phyloP scores from a whole-genome alignment of 2,888 invertebrate species.

The Pimpla rufipes region DNA sequence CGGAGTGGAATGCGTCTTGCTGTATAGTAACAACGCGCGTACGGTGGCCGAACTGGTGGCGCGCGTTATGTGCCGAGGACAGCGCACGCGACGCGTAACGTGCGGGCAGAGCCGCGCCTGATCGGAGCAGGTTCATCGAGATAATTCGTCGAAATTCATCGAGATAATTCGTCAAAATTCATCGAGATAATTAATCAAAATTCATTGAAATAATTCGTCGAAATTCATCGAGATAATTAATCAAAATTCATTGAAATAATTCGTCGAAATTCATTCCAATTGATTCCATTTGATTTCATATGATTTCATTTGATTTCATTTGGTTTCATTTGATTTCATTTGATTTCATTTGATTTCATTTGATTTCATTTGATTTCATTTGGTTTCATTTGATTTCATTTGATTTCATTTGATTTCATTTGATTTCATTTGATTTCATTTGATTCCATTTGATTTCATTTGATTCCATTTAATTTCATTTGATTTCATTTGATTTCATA shows the following conservation, averaged over 20 bases:
- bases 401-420: too few relatives aligned
- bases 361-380: too few relatives aligned
- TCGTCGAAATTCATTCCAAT: slow-evolving; percentile 1
- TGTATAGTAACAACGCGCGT: slow-evolving; percentile 25
- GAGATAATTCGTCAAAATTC: slow-evolving; percentile 34
- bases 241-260: too few relatives aligned
- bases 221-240: slow-evolving; percentile 17
- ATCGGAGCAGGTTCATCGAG: slow-evolving; percentile 52
- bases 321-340: too few relatives aligned
- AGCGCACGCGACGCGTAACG: slow-evolving; percentile 62
- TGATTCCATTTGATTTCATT: too few relatives aligned
- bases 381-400: too few relatives aligned
- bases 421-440: too few relatives aligned
- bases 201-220: slow-evolving; percentile 33
- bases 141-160: slow-evolving; percentile 21
- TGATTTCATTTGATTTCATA: too few relatives aligned
- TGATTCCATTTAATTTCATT: too few relatives aligned
- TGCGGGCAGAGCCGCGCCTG: slow-evolving; percentile 59
- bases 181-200: slow-evolving; percentile 19
- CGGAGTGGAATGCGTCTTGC: slow-evolving; percentile 47
- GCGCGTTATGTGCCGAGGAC: slow-evolving; percentile 58
- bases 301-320: too few relatives aligned
- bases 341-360: too few relatives aligned
- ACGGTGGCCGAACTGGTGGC: slow-evolving; percentile 47
- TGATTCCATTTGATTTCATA: too few relatives aligned